Base-by-base conservation (phyloP, 2,797 vertebrate species). In the Pelochelys cantorii region DNA sequence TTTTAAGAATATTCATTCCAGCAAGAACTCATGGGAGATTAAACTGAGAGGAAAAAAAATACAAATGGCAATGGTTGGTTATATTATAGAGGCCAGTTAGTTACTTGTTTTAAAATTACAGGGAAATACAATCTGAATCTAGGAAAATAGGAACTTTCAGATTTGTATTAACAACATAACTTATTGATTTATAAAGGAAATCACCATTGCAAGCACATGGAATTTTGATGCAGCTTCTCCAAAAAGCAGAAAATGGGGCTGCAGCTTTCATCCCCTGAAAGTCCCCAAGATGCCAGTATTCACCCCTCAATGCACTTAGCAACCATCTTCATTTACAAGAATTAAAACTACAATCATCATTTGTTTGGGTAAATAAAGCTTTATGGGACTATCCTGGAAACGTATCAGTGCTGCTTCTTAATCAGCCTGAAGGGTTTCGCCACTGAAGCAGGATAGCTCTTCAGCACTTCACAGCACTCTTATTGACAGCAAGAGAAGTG, bases 1-100 rank as follows among this genome's bases (percentile, higher is more conserved):
- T 94, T 94, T 94, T 92, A 89, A 82, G 89, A 95, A 84, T 93
- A 93, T 82, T 95, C 97, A 95, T 95, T 95, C 85, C 85, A 93
- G 71, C 23, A 62, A 84, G 83, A 94, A 87, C 90, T 93, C 81
- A 82, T 1, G 79, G 91, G 96, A 97, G 96, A 95, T 60, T 95
- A 95, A 94, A 92, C 37, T 82, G 86, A 95, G 91, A 94, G 85
- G 89, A 96, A 95, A 96, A 77, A 92, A 93, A 96, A 95, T 13
- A 65, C 84, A 92, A 11, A 60, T 92, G 95, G 93, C 83, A 97
- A 84, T 71, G 27, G 53, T 62, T 86, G 91, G 75, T 84, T 90
- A 95, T 65, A 60, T 23, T 89, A 94, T 71, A 81, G 81, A 42
- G 79, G 79, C 90, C 81, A 93, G 25, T 84, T 86, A 90, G 1